Percentiles rank a stretch among this genome's conserved stretches.
These are phyloP conservation scores for Montipora cactus DNA, from an alignment of 64 coral and sea anemone species.

Conservation along the genomic window DNA sequence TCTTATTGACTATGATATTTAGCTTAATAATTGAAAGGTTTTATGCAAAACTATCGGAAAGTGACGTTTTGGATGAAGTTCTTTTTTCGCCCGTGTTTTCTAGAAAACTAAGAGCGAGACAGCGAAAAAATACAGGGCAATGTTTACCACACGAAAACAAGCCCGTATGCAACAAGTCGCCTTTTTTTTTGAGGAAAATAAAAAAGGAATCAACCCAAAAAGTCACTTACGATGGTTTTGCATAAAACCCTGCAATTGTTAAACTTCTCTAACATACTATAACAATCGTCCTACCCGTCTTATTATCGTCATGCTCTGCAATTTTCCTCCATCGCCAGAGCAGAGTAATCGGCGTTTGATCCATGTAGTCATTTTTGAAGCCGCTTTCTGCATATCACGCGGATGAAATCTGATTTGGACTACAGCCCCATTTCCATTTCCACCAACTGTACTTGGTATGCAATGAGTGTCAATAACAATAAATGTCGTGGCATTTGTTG, in stretches of 20 bases:
- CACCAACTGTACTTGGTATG: constrained; percentile 40
- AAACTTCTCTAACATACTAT: background rate
- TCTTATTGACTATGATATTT: background rate
- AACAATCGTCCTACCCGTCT: constrained; percentile 13
- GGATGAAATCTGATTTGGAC: constrained; percentile 5
- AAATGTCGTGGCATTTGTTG: constrained; percentile 33
- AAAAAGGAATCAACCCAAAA: background rate
- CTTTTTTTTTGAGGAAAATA: background rate
- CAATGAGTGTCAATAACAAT: constrained; percentile 48
- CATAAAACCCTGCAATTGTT: background rate
- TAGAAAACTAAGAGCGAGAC: background rate
- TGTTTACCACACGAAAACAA: no score
- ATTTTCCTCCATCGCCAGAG: constrained; percentile 13
- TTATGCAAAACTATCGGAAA: background rate
- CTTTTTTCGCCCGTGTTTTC: background rate
- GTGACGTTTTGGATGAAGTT: background rate
- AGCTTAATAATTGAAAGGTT: background rate
- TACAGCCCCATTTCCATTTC: constrained; percentile 31
- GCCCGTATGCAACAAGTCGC: background rate
- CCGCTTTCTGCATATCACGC: constrained; percentile 1
- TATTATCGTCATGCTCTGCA: constrained; percentile 9
- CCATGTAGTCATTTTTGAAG: constrained; percentile 4
- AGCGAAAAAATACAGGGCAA: no score
- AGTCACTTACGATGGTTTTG: background rate
- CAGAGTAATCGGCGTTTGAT: constrained; percentile 10